Evolutionary conservation across 2,113 vertebrate genomes (phyloP), one percentile per base, ranked within the genome.

Genomic region (Pantherophis guttatus): DNA sequence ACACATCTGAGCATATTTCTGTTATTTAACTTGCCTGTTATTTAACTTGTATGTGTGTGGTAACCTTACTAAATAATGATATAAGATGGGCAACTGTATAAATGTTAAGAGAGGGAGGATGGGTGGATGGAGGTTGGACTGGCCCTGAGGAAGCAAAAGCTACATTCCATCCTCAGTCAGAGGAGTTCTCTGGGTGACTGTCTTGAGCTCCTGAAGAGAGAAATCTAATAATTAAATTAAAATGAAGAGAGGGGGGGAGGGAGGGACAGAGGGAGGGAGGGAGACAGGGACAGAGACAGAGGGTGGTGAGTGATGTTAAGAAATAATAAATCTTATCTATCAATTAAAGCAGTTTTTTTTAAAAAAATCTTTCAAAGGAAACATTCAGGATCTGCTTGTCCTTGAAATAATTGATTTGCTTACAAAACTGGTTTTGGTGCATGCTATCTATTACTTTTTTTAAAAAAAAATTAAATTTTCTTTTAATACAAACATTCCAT

Each of bases 401-500:
- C 87, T 96, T 23, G 98, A 98, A 19, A 94, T 97, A 11, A 44
- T 99, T 0, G 0, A 29, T 55, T 5, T 96, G 0, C 93, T 97
- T 94, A 99, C 98, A 0, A 98, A 96, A 53, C 91, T 99, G 91
- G 95, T 98, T 89, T 96, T 99, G 90, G 98, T 99, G 94, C 99
- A 99, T 24, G 98, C 98, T 24, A 96, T 99, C 94, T 99, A 99
- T 95, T 99, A 99, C 96, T 99, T 99, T 94, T 48, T 48, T 48
- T 48, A 0, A 48, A 48, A 48, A 48, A 48, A 48, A 48, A 48
- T 48, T 48, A 44, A 44, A 44, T 44, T 97, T 50, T 50, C 48
- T 50, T 50, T 50, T 50, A 50, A 50, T 50, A 50, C 48, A 50
- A 6, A 50, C 48, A 7, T 50, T 50, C 48, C 6, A 50, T 50